Conservation (phyloP, 2,113 vertebrate genomes). For the Rhinolophus sinicus region DNA sequence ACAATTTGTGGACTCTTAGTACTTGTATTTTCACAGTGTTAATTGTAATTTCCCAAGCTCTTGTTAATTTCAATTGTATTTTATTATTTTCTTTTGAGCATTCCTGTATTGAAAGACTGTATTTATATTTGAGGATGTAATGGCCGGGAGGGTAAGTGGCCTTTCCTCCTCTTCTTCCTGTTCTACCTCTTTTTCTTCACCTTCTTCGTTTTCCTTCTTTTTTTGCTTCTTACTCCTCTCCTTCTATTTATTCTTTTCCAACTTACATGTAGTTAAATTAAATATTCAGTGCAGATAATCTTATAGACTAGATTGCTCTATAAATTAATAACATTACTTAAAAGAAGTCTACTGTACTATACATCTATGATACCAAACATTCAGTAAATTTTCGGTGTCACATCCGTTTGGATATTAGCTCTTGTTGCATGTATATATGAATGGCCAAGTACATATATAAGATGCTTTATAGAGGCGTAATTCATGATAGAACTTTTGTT, state of each 20-base stretch:
- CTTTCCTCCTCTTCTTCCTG: neutral
- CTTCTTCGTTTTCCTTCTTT: neutral
- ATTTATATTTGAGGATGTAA: neutral
- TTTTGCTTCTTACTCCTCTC: neutral
- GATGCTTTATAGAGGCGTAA: neutral
- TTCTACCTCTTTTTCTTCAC: neutral
- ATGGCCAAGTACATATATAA: neutral
- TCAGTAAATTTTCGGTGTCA: neutral
- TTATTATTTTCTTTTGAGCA: neutral
- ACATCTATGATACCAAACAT: neutral
- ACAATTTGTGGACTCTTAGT: neutral
- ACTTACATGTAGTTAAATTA: neutral
- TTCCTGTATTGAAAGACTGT: neutral
- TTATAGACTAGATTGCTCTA: neutral
- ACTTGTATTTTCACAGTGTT: conserved; percentile 23
- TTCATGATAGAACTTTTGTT: neutral
- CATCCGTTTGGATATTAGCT: neutral
- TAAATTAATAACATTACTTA: conserved; percentile 32
- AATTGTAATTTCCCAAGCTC: neutral
- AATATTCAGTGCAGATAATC: neutral
- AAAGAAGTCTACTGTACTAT: neutral
- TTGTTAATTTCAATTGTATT: conserved; percentile 9
- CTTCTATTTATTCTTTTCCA: neutral
- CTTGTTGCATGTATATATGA: neutral
- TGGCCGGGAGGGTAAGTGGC: neutral